Evolutionary conservation across 92 coral and sea anemone genomes (phyloP).

Genomic region (Chrysogorgia sp.): DNA sequence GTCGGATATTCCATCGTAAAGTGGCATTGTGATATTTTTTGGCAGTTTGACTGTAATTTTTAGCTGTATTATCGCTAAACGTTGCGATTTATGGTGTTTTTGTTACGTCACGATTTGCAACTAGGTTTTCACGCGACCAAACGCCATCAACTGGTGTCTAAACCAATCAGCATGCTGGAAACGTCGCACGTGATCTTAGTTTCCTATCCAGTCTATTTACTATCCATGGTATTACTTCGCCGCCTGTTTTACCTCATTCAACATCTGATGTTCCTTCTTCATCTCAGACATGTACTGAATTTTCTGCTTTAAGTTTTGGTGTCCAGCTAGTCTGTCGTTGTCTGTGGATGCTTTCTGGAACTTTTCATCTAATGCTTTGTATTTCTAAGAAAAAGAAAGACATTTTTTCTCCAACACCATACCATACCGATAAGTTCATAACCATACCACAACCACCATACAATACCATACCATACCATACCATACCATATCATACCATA

Average conservation of each 20-base stretch:
- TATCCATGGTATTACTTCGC: too few relatives aligned
- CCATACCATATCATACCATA: not conserved
- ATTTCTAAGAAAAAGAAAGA: not conserved
- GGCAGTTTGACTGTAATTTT: too few relatives aligned
- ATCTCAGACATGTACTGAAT: slow-evolving; percentile 78
- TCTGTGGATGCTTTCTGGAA: slow-evolving; percentile 69
- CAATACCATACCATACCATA: not conserved
- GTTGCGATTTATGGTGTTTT: too few relatives aligned
- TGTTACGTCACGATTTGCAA: too few relatives aligned
- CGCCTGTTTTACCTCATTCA: slow-evolving; percentile 28
- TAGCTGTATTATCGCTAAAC: too few relatives aligned
- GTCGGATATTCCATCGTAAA: too few relatives aligned
- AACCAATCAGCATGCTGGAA: too few relatives aligned
- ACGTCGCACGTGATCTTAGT: too few relatives aligned
- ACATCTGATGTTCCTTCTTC: slow-evolving; percentile 64
- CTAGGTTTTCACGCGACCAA: too few relatives aligned
- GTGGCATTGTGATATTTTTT: too few relatives aligned
- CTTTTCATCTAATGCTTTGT: slow-evolving; percentile 12
- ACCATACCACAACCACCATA: not conserved
- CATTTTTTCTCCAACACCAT: not conserved
- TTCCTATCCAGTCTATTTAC: too few relatives aligned
- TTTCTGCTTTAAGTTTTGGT: slow-evolving; percentile 90
- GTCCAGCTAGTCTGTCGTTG: slow-evolving; percentile 81
- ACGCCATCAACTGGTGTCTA: too few relatives aligned
- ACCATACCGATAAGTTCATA: not conserved